Evolutionary conservation across 2,888 invertebrate species (phyloP), one percentile per base, ranked within the genome.

Genomic region (Tryphoninae sp.): DNA sequence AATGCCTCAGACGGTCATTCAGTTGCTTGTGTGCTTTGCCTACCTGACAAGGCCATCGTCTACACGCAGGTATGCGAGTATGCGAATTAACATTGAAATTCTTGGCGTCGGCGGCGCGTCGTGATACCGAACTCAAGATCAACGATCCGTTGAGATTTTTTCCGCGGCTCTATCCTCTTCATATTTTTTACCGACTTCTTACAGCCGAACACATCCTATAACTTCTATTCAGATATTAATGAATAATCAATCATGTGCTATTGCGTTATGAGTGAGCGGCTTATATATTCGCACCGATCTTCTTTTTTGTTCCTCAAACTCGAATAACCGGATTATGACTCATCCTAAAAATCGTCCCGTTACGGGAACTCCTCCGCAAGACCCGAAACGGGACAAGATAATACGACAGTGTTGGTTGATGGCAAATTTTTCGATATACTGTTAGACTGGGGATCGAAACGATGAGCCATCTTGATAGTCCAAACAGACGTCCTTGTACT

Each of bases 241-340:
- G 55, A 69, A 65, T 42, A 73, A 78, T 72, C 11, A 33, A 62
- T 53, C 13, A 55, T 49, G 13, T 55, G 8, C 13, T 8, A 13
- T 49, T 49, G 40, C n/a, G 53, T 4, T 51, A 9, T 2, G n/a
- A 49, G 69, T 80, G 42, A 7, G n/a, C 9, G 16, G 53, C 16
- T 3, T 61, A n/a, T 40, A 11, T 19, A 33, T 33, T 62, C n/a
- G 22, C 26, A 40, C n/a, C 16, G 6, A 61, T 40, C 40, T 7
- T 72, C 53, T 62, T 77, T 76, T 49, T 62, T 69, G 22, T 13
- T 19, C 2, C 8, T 53, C 22, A 11, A 68, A 80, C 69, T 23
- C 64, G 59, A 40, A 64, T 65, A 71, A 80, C 80, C 69, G 80
- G 80, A 69, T 75, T 69, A 45, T 80, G 64, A 80, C 49, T 68